Evolutionary conservation across 2,888 invertebrate genomes (phyloP).

Genomic region (Tenthredo mesomela): DNA sequence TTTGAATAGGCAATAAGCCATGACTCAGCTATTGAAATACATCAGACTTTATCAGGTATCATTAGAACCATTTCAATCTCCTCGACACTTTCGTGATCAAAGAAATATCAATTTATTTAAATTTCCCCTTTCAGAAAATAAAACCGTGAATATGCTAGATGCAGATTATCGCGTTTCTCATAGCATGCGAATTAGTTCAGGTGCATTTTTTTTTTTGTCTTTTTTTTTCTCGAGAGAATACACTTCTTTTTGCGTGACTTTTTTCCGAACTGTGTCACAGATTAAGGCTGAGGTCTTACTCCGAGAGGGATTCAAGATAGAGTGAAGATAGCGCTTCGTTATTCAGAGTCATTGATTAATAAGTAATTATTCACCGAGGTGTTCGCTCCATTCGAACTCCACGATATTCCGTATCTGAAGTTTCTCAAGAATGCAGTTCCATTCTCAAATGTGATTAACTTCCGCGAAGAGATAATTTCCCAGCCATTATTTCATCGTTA

Average conservation of each 20-base stretch:
- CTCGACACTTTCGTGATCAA: not conserved
- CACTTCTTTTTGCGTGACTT: not conserved
- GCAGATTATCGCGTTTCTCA: not conserved
- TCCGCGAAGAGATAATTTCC: not conserved
- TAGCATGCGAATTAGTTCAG: not conserved
- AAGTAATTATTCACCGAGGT: constrained; percentile 11
- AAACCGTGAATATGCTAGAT: not conserved
- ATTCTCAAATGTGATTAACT: not conserved
- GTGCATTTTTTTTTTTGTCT: not conserved
- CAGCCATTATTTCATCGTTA: not conserved
- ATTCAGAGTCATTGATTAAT: not conserved
- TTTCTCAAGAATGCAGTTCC: not conserved
- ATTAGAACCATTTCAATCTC: constrained; percentile 19
- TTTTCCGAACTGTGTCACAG: not conserved
- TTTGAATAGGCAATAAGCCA: constrained; percentile 4
- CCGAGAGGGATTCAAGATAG: not conserved
- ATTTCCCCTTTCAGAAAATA: not conserved
- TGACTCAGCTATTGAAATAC: not conserved
- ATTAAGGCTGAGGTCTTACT: not conserved
- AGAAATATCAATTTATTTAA: constrained; percentile 15
- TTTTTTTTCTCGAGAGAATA: not conserved
- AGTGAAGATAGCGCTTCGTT: not conserved
- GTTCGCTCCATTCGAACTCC: not conserved
- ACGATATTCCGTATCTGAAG: not conserved
- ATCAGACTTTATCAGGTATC: not conserved